These are phyloP conservation scores for Allolobophora icterica DNA, from an alignment of 2,888 invertebrate species.

Conservation along the genomic window DNA sequence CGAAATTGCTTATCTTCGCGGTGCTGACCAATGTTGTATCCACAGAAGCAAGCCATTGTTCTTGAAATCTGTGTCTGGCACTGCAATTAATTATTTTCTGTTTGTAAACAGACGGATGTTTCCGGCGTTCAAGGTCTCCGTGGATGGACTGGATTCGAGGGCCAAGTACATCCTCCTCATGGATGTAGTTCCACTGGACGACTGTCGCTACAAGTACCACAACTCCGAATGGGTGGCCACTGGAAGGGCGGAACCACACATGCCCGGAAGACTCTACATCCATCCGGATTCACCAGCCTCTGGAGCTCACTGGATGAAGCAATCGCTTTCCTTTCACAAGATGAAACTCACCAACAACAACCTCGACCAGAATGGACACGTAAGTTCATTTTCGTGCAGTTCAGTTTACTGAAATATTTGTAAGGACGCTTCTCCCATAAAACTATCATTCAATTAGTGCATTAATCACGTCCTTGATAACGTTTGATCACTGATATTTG, in stretches of 20 bases:
- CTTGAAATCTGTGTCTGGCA: no score
- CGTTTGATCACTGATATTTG: no score
- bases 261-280: constrained; percentile 76
- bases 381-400: constrained; percentile 48
- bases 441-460: neutral
- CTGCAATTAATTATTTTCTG: neutral
- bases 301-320: constrained; percentile 84
- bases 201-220: constrained; percentile 78
- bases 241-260: constrained; percentile 82
- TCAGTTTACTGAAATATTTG: neutral
- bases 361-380: constrained; percentile 78
- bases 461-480: no score
- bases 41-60: neutral
- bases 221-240: constrained; percentile 85
- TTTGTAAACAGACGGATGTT: constrained; percentile 82
- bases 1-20: neutral
- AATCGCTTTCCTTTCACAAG: constrained; percentile 80
- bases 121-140: constrained; percentile 80
- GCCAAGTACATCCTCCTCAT: constrained; percentile 82
- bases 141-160: constrained; percentile 80
- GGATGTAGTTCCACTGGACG: constrained; percentile 79
- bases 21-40: neutral
- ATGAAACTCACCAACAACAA: constrained; percentile 88
- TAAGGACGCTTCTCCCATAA: neutral
- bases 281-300: constrained; percentile 88